These are phyloP conservation scores for Eupithecia abbreviata DNA, from an alignment of 2,888 invertebrate genomes.

Conservation along the genomic window DNA sequence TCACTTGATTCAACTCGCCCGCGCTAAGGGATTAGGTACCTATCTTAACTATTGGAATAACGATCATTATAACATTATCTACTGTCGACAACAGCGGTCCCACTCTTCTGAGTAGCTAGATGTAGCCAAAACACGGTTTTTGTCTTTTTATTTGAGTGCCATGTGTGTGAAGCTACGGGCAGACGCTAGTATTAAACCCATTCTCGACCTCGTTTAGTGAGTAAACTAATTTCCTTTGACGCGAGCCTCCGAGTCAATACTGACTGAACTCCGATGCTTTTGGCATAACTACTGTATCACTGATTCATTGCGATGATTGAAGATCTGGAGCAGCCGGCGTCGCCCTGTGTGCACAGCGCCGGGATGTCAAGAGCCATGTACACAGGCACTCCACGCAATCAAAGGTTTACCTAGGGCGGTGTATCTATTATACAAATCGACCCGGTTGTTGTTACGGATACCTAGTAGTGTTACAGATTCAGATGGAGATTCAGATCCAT, in stretches of 20 bases:
- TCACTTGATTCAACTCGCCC: neutral
- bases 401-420: neutral
- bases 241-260: neutral
- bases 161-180: neutral
- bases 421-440: neutral
- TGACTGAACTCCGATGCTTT: neutral
- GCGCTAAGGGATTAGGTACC: neutral
- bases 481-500: neutral
- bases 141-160: neutral
- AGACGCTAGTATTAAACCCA: neutral
- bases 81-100: too few species aligned
- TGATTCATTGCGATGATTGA: neutral
- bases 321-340: neutral
- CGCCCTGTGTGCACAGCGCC: neutral
- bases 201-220: neutral
- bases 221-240: constrained; percentile 7
- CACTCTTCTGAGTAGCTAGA: too few species aligned
- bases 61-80: neutral
- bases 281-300: neutral
- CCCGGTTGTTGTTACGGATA: neutral
- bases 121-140: neutral
- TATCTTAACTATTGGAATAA: neutral
- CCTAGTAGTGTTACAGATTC: neutral
- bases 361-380: neutral
- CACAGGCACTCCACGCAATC: neutral